Percentiles rank a stretch among this genome's conserved stretches.
Evolutionary conservation across 2,113 vertebrate genomes (phyloP).

Genomic region (Triplophysa dalaica): DNA sequence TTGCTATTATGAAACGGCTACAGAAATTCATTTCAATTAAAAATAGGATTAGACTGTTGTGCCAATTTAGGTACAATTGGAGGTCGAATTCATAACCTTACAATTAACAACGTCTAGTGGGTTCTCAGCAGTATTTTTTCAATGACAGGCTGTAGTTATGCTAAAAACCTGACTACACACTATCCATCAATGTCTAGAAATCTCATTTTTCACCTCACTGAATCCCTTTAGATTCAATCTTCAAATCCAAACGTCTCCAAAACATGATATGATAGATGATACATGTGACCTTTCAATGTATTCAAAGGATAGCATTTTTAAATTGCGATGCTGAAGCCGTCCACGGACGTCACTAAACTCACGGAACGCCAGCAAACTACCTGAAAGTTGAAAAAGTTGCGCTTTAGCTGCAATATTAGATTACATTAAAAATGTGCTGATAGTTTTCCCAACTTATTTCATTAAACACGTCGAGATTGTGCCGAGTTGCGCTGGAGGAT

Average conservation of each 20-base stretch:
- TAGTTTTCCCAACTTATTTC: constrained; percentile 12
- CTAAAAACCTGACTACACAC: constrained; percentile 13
- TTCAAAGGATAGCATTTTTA: neutral
- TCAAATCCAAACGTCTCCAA: constrained; percentile 16
- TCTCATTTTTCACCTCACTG: constrained; percentile 47
- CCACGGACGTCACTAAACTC: neutral
- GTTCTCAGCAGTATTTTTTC: neutral
- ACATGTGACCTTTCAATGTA: neutral
- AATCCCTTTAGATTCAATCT: constrained; percentile 41
- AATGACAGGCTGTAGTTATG: constrained; percentile 21
- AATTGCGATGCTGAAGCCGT: neutral
- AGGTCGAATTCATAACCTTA: neutral
- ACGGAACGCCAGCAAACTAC: neutral
- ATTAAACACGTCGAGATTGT: constrained; percentile 31
- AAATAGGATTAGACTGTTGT: neutral
- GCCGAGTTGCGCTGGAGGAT: constrained; percentile 32
- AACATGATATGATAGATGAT: constrained; percentile 18
- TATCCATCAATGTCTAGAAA: constrained; percentile 40
- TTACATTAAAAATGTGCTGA: neutral
- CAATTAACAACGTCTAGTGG: neutral
- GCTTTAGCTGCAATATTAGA: neutral
- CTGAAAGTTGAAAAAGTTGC: neutral
- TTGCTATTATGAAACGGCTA: neutral
- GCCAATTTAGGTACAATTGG: neutral
- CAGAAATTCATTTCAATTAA: too few relatives aligned